phyloP scores from a whole-genome alignment of 2,888 invertebrate genomes.

The Phrixothrix hirtus region DNA sequence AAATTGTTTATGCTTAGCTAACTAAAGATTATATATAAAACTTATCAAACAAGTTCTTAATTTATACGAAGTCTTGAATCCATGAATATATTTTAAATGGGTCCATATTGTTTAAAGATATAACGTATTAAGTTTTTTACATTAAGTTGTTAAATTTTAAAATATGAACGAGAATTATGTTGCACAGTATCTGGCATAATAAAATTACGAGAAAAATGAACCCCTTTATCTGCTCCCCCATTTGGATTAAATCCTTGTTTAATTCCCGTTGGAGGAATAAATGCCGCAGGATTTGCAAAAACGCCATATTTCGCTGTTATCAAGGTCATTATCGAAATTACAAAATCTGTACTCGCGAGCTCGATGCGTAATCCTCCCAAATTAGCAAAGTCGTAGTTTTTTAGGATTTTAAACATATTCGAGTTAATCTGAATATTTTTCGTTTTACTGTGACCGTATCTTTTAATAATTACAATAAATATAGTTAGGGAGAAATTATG shows the following conservation, averaged over 20 bases:
- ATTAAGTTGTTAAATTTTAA: constrained; percentile 25
- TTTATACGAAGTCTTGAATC: too few species aligned
- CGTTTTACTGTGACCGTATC: too few species aligned
- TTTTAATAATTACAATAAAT: too few species aligned
- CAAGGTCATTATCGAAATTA: constrained; percentile 56
- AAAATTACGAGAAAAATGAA: constrained; percentile 41
- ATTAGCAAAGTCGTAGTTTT: constrained; percentile 20
- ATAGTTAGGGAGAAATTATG: too few species aligned
- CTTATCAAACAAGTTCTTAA: too few species aligned
- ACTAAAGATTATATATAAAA: too few species aligned
- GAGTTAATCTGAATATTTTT: too few species aligned
- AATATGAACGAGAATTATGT: constrained; percentile 21
- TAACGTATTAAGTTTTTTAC: not conserved
- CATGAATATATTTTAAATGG: too few species aligned
- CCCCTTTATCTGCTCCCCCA: constrained; percentile 36
- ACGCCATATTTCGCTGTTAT: constrained; percentile 55
- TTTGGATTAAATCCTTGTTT: constrained; percentile 37
- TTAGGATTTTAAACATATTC: too few species aligned
- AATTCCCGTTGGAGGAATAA: constrained; percentile 52
- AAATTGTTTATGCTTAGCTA: too few species aligned
- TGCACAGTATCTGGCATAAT: constrained; percentile 30
- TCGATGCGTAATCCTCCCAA: constrained; percentile 27
- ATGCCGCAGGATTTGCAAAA: constrained; percentile 53
- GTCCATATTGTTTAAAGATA: too few species aligned
- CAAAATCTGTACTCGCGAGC: constrained; percentile 32